Base-by-base conservation (phyloP, 2,113 vertebrate species). In the Paramisgurnus dabryanus region DNA sequence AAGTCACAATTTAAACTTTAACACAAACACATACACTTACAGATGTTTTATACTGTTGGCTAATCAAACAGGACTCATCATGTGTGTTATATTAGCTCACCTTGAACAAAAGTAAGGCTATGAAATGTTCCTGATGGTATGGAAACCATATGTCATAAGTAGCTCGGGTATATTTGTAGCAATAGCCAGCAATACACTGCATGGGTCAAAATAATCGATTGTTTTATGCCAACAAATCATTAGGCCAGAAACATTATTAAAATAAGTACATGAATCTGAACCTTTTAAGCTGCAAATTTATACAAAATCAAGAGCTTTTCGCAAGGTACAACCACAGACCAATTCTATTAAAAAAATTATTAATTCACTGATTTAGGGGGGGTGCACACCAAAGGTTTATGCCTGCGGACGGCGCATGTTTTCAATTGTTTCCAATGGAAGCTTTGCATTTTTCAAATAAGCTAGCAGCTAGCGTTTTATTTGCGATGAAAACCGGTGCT, bases 1-100 rank as follows among this genome's bases (percentile, higher is more conserved):
- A 69, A 80, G 34, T 73, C 18, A 74, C 4, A 66, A 27, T 79
- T 55, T 40, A 49, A 69, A 67, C 5, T 65, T 49, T 27, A 80
- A 41, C 34, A 18, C 57, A 3, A 11, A 57, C 60, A 49, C 47
- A 57, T 17, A 75, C 53, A 60, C 43, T 27, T 27, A 60, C 72
- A 49, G 72, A 75, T 75, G 41, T 60, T 63, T 63, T 63, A 58
- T 49, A 43, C 57, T 64, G 72, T 39, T 63, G 41, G 18, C 61
- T 68, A 73, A 66, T 77, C 73, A 80, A 17, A 49, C 73, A 80
- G 39, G 47, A 18, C 60, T 80, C 68, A 72, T 84, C 73, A 41
- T 58, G 47, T 72, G n/a, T 27, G 18, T 60, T 76, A 61, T 50
- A 39, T 43, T 41, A 77, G 61, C 65, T 67, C 47, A 66, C 60